Evolutionary conservation across 2,113 vertebrate species (phyloP), one percentile per base, ranked within the genome.

Genomic region (Oreochromis spilurus): DNA sequence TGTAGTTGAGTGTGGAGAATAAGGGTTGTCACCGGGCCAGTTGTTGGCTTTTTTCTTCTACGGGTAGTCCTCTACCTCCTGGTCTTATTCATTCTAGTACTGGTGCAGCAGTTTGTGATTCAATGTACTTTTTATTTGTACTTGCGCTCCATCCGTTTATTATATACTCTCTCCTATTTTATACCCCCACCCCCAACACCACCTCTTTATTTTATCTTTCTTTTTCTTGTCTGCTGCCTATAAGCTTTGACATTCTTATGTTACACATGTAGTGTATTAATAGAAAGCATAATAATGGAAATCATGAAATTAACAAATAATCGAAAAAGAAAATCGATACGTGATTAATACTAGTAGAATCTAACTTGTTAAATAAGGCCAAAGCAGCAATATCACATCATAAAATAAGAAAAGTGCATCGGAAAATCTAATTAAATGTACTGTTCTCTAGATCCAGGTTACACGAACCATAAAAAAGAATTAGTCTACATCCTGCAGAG

Each of bases 101-200:
- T 24, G 53, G n/a, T 24, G 53, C 9, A 54, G 53, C 10, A 54
- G 53, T 54, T 54, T 53, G n/a, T 5, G 2, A 53, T 10, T 11
- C n/a, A 54, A 21, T 5, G n/a, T n/a, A 12, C 52, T 12, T 6
- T 54, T n/a, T 52, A 10, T 10, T 53, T 53, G 50, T 53, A 53
- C 19, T 10, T n/a, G 2, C 9, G 3, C 11, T 55, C 53, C 0
- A 24, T 24, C 53, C n/a, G 24, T 55, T 11, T 55, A 12, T 21
- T 53, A 53, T 21, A 53, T 10, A 12, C n/a, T 6, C n/a, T 54
- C n/a, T 21, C 2, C 53, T 54, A 12, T 54, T 54, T 54, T 21
- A 21, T 54, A 11, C 4, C 19, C 8, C 17, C 7, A 34, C 40
- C 24, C 24, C 24, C 24, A 24, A 2, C 12, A 6, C 40, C 24